phyloP scores from a whole-genome alignment of 2,888 invertebrate genomes.

The Stratiomys singularior region DNA sequence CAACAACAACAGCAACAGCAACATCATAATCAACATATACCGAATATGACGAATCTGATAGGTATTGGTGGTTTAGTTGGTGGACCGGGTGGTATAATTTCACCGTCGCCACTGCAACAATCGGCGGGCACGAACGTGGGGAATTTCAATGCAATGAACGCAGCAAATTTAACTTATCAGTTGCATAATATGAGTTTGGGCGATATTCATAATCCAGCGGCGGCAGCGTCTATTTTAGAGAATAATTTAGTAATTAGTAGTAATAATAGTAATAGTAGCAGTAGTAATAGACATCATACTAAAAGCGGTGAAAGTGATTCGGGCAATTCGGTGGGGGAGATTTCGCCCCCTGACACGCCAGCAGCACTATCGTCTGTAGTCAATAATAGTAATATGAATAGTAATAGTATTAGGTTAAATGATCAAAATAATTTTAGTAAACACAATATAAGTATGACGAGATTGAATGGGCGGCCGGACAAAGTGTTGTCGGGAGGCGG shows the following conservation, averaged over 20 bases:
- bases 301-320: slow-evolving; percentile 61
- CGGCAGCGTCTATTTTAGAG: slow-evolving; percentile 49
- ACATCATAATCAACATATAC: slow-evolving; percentile 59
- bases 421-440: slow-evolving; percentile 59
- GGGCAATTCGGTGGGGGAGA: slow-evolving; percentile 62
- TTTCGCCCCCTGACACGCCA: slow-evolving; percentile 64
- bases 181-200: slow-evolving; percentile 60
- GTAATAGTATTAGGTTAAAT: slow-evolving; percentile 54
- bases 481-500: slow-evolving; percentile 54
- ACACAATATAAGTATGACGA: slow-evolving; percentile 59
- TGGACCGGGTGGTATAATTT: slow-evolving; percentile 29
- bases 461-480: slow-evolving; percentile 62
- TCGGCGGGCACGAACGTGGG: slow-evolving; percentile 20
- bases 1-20: slow-evolving; percentile 54
- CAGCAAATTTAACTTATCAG: slow-evolving; percentile 56
- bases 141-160: slow-evolving; percentile 56
- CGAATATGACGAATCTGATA: slow-evolving; percentile 53
- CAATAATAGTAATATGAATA: slow-evolving; percentile 53
- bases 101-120: slow-evolving; percentile 30
- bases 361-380: slow-evolving; percentile 55
- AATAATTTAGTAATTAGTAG: slow-evolving; percentile 52
- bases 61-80: slow-evolving; percentile 48
- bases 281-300: slow-evolving; percentile 53
- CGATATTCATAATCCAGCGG: slow-evolving; percentile 54
- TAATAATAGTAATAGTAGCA: slow-evolving; percentile 46